Evolutionary conservation across 2,888 invertebrate species (phyloP).

Genomic region (Trypoxylon attenuatum): DNA sequence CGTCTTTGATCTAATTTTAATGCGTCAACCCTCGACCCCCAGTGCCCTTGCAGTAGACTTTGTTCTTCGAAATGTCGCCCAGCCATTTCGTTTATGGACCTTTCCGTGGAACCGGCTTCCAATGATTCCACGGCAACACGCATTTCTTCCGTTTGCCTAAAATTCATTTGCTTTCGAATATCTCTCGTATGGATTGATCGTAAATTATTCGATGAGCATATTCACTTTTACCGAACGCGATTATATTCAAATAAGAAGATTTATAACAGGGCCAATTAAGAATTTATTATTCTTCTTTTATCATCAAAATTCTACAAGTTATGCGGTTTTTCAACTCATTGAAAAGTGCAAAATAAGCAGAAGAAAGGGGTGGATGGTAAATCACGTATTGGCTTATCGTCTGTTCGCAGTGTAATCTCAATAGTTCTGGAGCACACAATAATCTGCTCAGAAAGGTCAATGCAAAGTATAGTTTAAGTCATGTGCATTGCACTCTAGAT

Average conservation of each 20-base stretch:
- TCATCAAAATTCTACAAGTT: too few relatives aligned
- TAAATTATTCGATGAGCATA: too few relatives aligned
- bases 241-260: too few relatives aligned
- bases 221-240: too few relatives aligned
- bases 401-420: conserved; percentile 16
- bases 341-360: too few relatives aligned
- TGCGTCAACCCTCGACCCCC: conserved; percentile 90
- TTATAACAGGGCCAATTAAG: too few relatives aligned
- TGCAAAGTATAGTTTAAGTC: conserved; percentile 29
- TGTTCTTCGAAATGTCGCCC: conserved; percentile 88
- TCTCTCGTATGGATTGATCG: too few relatives aligned
- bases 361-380: too few relatives aligned
- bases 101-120: conserved; percentile 86
- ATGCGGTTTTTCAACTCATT: too few relatives aligned
- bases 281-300: too few relatives aligned
- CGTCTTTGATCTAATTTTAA: conserved; percentile 89
- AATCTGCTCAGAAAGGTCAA: conserved; percentile 34
- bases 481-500: conserved; percentile 5
- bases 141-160: conserved; percentile 92
- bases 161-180: conserved; percentile 34
- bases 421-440: conserved; percentile 10
- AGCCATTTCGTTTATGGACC: conserved; percentile 89
- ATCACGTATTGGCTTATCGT: conserved; percentile 3
- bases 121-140: conserved; percentile 87
- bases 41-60: conserved; percentile 88